Evolutionary conservation across 2,888 invertebrate genomes (phyloP).

Genomic region (Uropetala carovei): DNA sequence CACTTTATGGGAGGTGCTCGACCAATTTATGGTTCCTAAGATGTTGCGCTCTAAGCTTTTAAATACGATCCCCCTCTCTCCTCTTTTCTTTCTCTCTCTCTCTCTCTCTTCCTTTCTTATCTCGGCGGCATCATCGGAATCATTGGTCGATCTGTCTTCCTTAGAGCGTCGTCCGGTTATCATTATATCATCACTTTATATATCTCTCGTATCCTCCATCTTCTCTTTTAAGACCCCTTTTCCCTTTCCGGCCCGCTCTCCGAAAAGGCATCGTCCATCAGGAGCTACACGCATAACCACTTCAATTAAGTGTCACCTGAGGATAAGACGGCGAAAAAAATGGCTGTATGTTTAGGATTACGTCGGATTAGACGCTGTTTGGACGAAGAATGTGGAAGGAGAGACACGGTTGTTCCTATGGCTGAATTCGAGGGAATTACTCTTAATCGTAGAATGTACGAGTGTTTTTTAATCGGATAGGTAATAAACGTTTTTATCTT

Average conservation of each 20-base stretch:
- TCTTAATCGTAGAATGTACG: not conserved
- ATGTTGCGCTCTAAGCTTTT: not conserved
- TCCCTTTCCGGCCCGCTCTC: not conserved
- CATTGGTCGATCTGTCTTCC: constrained; percentile 17
- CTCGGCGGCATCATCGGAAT: not conserved
- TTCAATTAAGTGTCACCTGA: not conserved
- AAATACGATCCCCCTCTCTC: constrained; percentile 7
- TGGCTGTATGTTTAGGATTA: not conserved
- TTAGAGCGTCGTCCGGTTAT: constrained; percentile 1
- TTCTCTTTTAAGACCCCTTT: not conserved
- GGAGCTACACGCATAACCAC: constrained; percentile 4
- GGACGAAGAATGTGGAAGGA: too few species aligned
- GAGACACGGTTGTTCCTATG: not conserved
- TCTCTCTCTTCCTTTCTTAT: not conserved
- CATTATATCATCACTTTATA: constrained; percentile 11
- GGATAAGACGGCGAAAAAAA: not conserved
- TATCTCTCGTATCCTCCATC: not conserved
- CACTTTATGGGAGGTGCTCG: constrained; percentile 24
- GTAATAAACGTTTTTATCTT: too few species aligned
- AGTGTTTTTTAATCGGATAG: too few species aligned
- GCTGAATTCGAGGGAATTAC: not conserved
- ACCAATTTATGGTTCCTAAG: constrained; percentile 28
- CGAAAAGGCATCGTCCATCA: not conserved
- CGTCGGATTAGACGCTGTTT: not conserved
- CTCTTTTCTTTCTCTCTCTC: too few species aligned